Base-by-base conservation (phyloP, 2,888 invertebrate species). In the Xylocampa areola region DNA sequence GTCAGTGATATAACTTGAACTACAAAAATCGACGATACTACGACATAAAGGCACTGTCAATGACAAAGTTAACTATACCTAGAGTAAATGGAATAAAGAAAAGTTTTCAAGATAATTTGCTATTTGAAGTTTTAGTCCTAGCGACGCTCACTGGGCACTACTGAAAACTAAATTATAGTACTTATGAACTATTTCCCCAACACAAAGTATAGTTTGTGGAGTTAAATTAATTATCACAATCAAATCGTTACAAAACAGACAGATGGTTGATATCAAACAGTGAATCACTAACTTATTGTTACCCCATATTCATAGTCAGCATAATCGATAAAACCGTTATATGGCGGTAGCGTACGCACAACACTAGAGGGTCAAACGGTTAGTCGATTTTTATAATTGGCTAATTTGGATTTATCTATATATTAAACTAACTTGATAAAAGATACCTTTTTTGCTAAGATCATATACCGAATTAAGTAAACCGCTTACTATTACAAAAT, bases 321-420 rank as follows among this genome's bases (percentile, higher is more conserved):
- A 11, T 32, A 51, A 73, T 73, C 73, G 67, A 72, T 73, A 72
- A 63, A 73, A 52, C 71, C 71, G 71, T 72, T 72, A 53, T 58
- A 23, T 29, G 37, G 48, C 13, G 14, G 47, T 39, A 67, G 55
- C 65, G 30, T 29, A 8, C 14, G 35, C 37, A 50, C 65, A 55
- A 68, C 68, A 55, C 55, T 68, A 68, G 33, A 44, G 44, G 33
- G 25, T 10, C 30, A 30, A 32, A 25, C 21, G 13, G 7, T 17
- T 14, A 29, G 30, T 23, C 27, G 32, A 16, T 32, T 35, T 17
- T 27, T 39, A 4, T 2, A 2, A n/a, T 0, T 10, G 1, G 1
- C 4, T 19, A 6, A 13, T 11, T 17, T 47, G n/a, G 14, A 39
- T 17, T 35, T 29, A 30, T 48, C 7, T 3, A 8, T 21, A 21